Conservation (phyloP, 1,140 invertebrate species). For the Bombus difficillimus region DNA sequence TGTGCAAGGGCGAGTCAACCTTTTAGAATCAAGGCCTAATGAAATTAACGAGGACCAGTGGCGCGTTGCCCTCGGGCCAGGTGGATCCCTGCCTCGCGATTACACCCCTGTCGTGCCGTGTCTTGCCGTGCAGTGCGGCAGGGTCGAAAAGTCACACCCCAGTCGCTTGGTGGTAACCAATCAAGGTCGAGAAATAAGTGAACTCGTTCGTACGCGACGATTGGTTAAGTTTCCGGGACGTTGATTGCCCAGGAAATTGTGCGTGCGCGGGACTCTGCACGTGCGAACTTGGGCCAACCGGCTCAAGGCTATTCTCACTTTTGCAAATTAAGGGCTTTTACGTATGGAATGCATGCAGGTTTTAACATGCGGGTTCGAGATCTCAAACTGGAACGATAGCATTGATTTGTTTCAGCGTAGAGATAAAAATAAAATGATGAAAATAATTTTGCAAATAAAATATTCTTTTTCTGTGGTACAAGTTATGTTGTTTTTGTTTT, state of each 20-base stretch:
- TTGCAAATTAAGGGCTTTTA: constrained; percentile 52
- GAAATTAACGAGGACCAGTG: constrained; percentile 74
- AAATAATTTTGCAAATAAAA: not conserved
- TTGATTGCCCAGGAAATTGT: constrained; percentile 77
- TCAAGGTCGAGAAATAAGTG: constrained; percentile 71
- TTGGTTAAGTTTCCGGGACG: constrained; percentile 73
- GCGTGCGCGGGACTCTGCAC: constrained; percentile 62
- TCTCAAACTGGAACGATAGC: not conserved
- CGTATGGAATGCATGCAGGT: not conserved
- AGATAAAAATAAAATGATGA: not conserved
- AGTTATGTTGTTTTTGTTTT: not conserved
- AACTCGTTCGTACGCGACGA: constrained; percentile 64
- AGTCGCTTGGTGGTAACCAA: constrained; percentile 65
- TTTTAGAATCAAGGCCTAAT: constrained; percentile 71
- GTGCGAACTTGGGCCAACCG: constrained; percentile 26
- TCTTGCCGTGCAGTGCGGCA: not conserved
- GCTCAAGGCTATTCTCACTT: constrained; percentile 52
- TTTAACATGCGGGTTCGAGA: not conserved
- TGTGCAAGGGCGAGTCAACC: constrained; percentile 49
- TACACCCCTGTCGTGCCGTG: constrained; percentile 18
- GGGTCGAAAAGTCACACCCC: constrained; percentile 74
- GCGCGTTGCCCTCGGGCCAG: constrained; percentile 62
- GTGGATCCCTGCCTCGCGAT: constrained; percentile 51
- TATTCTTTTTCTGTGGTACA: not conserved
- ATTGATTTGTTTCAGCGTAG: too few species aligned